Base-by-base conservation (phyloP, 2,888 invertebrate genomes). In the Latheticus oryzae region DNA sequence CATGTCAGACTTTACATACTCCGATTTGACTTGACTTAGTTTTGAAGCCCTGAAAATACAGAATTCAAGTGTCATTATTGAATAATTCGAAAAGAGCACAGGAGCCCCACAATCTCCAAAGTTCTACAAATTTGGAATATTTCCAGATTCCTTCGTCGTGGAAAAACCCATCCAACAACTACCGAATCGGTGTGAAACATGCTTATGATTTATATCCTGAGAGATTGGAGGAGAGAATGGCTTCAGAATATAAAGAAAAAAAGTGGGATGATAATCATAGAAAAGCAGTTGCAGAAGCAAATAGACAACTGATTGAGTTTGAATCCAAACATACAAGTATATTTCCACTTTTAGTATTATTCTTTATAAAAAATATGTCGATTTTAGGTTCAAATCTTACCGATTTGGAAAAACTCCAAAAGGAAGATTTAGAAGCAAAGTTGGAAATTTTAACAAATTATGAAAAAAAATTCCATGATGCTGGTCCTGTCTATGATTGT, bases 401-500 rank as follows among this genome's bases (percentile, higher is more conserved):
- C 38, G 80, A 83, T 58, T 85, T 85, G 47, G 93, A 96, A 57
- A 95, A 94, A 78, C 79, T 91, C 15, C 80, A 84, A 33, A 93
- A 93, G 73, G 98, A 98, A 74, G 94, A 99, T 73, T 78, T 94
- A 8, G 95, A 97, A 70, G 87, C 90, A 5, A 86, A 89, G 69
- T 81, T 96, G 43, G 97, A 98, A 69, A 83, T 91, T 56, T 81
- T 98, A 54, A 90, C 86, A 66, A 83, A 80, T 58, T 83, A 89
- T 37, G 97, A 98, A 63, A 97, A 97, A 76, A 93, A 95, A 73
- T 95, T 88, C 76, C 82, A 80, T 50, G 96, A 97, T 74, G 78
- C 87, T 4, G 97, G 97, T 9, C 94, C 94, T 1, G 87, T 92
- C 2, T 95, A 91, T 76, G 99, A 99, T 78, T 95, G 96, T 80